phyloP scores from a whole-genome alignment of 2,888 invertebrate species.

The Dichetophora obliterata region DNA sequence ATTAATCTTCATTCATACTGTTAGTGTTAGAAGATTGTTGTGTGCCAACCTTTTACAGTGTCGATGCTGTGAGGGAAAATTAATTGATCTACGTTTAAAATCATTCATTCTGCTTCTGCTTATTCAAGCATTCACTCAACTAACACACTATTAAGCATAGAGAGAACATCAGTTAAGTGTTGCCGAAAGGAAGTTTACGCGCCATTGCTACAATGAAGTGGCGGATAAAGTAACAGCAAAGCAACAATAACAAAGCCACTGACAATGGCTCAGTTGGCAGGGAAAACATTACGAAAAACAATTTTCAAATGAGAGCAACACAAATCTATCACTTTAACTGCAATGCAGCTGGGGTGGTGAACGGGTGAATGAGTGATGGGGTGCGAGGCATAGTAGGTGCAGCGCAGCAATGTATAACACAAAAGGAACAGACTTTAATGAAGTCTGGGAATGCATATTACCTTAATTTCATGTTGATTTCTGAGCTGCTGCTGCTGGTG shows the following conservation, averaged over 20 bases:
- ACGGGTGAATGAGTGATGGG: too few species aligned
- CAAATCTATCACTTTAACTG: slow-evolving; percentile 34
- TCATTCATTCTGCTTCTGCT: too few species aligned
- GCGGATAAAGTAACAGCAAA: background rate
- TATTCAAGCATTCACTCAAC: too few species aligned
- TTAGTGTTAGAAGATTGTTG: slow-evolving; percentile 23
- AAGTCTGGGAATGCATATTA: slow-evolving; percentile 14
- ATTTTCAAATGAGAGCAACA: slow-evolving; percentile 28
- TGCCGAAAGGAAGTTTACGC: background rate
- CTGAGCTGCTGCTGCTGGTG: background rate
- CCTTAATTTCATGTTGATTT: slow-evolving; percentile 13
- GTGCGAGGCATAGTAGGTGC: too few species aligned
- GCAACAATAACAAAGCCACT: background rate
- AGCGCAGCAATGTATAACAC: too few species aligned
- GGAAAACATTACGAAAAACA: background rate
- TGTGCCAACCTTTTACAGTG: background rate
- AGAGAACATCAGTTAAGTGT: background rate
- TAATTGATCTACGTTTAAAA: too few species aligned
- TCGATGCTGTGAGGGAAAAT: too few species aligned
- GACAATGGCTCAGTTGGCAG: background rate
- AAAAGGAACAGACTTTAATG: slow-evolving; percentile 29
- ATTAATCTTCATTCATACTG: too few species aligned
- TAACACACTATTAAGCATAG: too few species aligned
- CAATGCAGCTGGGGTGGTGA: background rate
- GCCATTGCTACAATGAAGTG: background rate